Evolutionary conservation across 1,140 invertebrate genomes (phyloP).

Genomic region (Drosophila chauvacae): DNA sequence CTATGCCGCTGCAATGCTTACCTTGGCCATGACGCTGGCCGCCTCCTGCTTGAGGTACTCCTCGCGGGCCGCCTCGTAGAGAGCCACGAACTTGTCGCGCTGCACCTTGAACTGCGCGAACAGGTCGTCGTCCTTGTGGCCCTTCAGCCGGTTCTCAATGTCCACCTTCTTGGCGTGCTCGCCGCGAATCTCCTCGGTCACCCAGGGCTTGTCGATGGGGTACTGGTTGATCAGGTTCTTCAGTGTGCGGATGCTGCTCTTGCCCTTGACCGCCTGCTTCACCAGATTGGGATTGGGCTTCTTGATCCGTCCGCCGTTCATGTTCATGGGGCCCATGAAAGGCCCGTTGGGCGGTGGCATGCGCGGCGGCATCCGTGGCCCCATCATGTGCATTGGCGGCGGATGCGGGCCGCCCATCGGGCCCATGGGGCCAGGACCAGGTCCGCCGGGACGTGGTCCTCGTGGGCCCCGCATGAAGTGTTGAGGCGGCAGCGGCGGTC

Average conservation of each 20-base stretch:
- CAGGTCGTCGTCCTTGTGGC: conserved; percentile 81
- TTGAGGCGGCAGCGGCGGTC: conserved; percentile 59
- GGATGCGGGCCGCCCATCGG: conserved; percentile 43
- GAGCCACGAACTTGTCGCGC: conserved; percentile 79
- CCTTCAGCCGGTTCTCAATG: conserved; percentile 82
- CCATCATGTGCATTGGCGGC: conserved; percentile 68
- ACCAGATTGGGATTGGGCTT: conserved; percentile 73
- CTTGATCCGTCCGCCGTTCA: conserved; percentile 64
- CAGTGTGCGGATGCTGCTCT: conserved; percentile 78
- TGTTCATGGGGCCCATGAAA: conserved; percentile 45
- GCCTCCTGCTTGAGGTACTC: conserved; percentile 78
- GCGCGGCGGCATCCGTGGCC: conserved; percentile 61
- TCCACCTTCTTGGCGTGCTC: conserved; percentile 76
- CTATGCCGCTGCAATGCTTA: conserved; percentile 40
- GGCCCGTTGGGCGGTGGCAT: conserved; percentile 58
- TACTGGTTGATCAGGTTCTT: conserved; percentile 83
- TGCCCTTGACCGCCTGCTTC: conserved; percentile 73
- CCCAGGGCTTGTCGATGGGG: conserved; percentile 84
- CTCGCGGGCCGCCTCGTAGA: conserved; percentile 76
- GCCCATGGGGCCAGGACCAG: conserved; percentile 42
- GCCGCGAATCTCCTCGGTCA: conserved; percentile 74
- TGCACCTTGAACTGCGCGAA: conserved; percentile 83
- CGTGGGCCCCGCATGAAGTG: conserved; percentile 52
- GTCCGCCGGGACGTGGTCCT: conserved; percentile 45
- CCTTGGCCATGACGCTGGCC: conserved; percentile 76